Evolutionary conservation across 1,140 invertebrate genomes (phyloP).

Genomic region (Drosophila ambigua): DNA sequence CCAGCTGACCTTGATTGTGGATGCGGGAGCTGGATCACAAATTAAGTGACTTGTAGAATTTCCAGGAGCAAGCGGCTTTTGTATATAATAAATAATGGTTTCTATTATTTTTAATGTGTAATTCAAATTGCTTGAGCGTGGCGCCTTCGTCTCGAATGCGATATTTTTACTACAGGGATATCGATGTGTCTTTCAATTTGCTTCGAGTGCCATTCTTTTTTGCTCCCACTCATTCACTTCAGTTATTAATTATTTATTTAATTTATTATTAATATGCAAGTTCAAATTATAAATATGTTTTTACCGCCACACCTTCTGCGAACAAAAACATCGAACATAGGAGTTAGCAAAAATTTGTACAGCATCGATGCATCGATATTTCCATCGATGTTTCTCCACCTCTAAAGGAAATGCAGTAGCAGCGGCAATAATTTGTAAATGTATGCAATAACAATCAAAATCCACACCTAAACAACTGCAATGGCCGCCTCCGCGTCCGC

Average conservation of each 20-base stretch:
- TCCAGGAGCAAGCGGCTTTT: neutral
- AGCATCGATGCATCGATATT: too few relatives aligned
- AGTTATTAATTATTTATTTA: too few relatives aligned
- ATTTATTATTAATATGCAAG: too few relatives aligned
- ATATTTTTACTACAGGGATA: neutral
- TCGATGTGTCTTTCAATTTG: conserved; percentile 3
- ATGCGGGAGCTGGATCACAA: conserved; percentile 37
- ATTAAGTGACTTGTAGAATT: conserved; percentile 14
- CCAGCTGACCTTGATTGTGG: conserved; percentile 50
- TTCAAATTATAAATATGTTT: too few relatives aligned
- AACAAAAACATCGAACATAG: too few relatives aligned
- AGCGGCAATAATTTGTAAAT: conserved; percentile 31
- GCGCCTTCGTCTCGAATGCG: too few relatives aligned
- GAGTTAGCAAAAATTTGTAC: too few relatives aligned
- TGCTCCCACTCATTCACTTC: too few relatives aligned
- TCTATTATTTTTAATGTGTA: neutral
- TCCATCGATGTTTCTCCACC: too few relatives aligned
- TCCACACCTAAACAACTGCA: conserved; percentile 12
- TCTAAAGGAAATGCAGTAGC: conserved; percentile 21
- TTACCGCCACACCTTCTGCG: too few relatives aligned
- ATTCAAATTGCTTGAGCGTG: neutral
- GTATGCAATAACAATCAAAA: conserved; percentile 17
- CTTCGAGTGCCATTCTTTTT: too few relatives aligned
- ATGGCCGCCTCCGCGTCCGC: conserved; percentile 26
- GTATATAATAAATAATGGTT: conserved; percentile 19